Evolutionary conservation across 2,797 vertebrate species (phyloP).

Genomic region (Eidolon dupreanum): DNA sequence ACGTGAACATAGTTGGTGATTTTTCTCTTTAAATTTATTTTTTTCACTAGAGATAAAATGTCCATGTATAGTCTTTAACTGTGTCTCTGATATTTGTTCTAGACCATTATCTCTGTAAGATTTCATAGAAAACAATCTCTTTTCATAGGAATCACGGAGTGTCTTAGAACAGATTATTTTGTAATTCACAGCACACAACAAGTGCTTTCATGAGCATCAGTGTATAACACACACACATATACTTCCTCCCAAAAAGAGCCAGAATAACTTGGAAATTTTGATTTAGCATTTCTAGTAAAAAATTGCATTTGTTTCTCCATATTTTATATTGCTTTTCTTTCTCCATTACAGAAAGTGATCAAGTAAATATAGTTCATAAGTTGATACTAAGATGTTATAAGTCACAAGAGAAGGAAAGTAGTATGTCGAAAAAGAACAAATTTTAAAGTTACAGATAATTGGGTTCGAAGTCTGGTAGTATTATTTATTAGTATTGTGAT

Average conservation of each 20-base stretch:
- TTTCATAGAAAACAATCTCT: not conserved
- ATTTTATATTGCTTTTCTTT: not conserved
- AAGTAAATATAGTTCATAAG: not conserved
- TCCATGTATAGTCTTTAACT: slow-evolving; percentile 12
- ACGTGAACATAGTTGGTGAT: not conserved
- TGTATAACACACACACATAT: not conserved
- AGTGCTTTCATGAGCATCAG: not conserved
- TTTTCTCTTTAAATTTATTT: slow-evolving; percentile 4
- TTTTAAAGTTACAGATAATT: not conserved
- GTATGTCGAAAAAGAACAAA: not conserved
- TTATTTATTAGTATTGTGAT: not conserved
- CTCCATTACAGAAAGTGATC: not conserved
- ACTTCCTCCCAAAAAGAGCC: too few relatives aligned
- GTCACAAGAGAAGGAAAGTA: not conserved
- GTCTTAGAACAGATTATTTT: not conserved
- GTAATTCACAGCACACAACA: not conserved
- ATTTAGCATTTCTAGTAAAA: slow-evolving; percentile 3
- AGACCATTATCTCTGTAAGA: not conserved
- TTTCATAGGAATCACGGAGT: not conserved
- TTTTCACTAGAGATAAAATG: not conserved
- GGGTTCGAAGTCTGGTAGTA: not conserved
- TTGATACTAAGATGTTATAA: not conserved
- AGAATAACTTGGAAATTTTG: not conserved
- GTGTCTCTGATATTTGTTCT: not conserved
- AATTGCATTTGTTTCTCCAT: not conserved